Evolutionary conservation across 2,888 invertebrate species (phyloP).

Genomic region (Sycophila texana): DNA sequence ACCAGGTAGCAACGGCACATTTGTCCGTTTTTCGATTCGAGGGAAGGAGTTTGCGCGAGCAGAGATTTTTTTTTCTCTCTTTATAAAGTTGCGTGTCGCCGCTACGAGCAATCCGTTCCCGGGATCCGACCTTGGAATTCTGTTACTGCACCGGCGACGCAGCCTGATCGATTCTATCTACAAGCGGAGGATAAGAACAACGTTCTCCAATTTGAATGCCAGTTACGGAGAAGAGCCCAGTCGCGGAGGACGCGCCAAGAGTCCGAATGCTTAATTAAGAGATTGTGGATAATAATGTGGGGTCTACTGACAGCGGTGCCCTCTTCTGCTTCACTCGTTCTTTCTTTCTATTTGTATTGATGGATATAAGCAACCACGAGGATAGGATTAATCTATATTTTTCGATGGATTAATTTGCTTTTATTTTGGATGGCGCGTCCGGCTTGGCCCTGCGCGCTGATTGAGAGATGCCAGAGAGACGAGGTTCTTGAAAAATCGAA

Average conservation of each 20-base stretch:
- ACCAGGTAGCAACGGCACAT: constrained; percentile 63
- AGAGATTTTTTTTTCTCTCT: constrained; percentile 35
- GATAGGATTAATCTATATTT: constrained; percentile 44
- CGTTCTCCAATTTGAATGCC: constrained; percentile 70
- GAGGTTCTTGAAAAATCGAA: constrained; percentile 51
- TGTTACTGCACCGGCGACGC: constrained; percentile 56
- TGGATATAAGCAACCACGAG: constrained; percentile 26
- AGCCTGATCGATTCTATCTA: constrained; percentile 69
- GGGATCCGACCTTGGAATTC: constrained; percentile 61
- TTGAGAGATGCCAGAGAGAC: constrained; percentile 41
- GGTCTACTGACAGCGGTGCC: constrained; percentile 33
- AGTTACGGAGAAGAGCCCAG: constrained; percentile 37
- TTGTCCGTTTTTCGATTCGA: constrained; percentile 60
- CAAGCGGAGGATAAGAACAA: constrained; percentile 62
- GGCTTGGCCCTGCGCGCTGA: background rate
- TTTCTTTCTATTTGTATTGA: constrained; percentile 31
- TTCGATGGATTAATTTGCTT: constrained; percentile 46
- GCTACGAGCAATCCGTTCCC: constrained; percentile 31
- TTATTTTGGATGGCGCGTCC: constrained; percentile 19
- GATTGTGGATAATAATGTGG: constrained; percentile 38
- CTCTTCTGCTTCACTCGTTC: constrained; percentile 3
- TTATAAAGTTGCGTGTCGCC: constrained; percentile 59
- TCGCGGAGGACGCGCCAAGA: background rate
- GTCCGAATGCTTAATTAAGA: constrained; percentile 50
- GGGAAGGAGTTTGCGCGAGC: constrained; percentile 20